phyloP scores from a whole-genome alignment of 2,113 vertebrate species.

The Boleophthalmus pectinirostris region DNA sequence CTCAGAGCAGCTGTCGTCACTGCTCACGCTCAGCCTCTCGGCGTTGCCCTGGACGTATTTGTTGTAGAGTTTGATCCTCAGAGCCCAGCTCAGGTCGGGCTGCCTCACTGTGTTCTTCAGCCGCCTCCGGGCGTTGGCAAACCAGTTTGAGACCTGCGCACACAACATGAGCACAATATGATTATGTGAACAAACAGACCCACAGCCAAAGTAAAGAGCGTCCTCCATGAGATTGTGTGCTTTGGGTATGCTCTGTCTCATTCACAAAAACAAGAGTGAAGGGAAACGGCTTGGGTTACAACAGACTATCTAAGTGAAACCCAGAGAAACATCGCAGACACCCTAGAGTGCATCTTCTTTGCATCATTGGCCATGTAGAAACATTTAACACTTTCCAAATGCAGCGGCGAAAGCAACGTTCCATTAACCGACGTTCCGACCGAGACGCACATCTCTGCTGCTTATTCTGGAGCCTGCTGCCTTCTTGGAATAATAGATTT shows the following conservation, averaged over 20 bases:
- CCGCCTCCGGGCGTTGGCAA: slow-evolving; percentile 95
- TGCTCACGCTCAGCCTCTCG: slow-evolving; percentile 95
- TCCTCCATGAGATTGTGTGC: slow-evolving; percentile 42
- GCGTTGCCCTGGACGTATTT: slow-evolving; percentile 91
- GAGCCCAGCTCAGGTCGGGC: slow-evolving; percentile 97
- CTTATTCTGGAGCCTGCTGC: slow-evolving; percentile 66
- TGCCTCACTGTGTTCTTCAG: slow-evolving; percentile 99
- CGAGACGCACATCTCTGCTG: slow-evolving; percentile 41
- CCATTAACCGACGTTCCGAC: slow-evolving; percentile 65
- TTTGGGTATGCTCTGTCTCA: slow-evolving; percentile 37
- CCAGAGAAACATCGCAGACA: slow-evolving; percentile 56
- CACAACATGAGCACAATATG: slow-evolving; percentile 33
- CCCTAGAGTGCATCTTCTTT: slow-evolving; percentile 46
- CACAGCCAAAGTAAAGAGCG: slow-evolving; percentile 38
- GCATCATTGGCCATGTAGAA: slow-evolving; percentile 49
- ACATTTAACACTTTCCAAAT: slow-evolving; percentile 47
- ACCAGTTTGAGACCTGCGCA: slow-evolving; percentile 96
- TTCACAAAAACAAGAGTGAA: slow-evolving; percentile 27
- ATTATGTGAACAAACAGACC: slow-evolving; percentile 49
- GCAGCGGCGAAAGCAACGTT: slow-evolving; percentile 52
- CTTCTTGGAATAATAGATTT: slow-evolving; percentile 63
- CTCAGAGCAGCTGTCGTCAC: slow-evolving; percentile 95
- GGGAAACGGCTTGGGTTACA: slow-evolving; percentile 48
- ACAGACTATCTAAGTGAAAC: slow-evolving; percentile 28
- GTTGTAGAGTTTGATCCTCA: slow-evolving; percentile 98